A percentile compares a stretch with the other conserved stretches of the same genome.
phyloP scores from a whole-genome alignment of 2,888 invertebrate genomes.

The Cataglyphis albicans region DNA sequence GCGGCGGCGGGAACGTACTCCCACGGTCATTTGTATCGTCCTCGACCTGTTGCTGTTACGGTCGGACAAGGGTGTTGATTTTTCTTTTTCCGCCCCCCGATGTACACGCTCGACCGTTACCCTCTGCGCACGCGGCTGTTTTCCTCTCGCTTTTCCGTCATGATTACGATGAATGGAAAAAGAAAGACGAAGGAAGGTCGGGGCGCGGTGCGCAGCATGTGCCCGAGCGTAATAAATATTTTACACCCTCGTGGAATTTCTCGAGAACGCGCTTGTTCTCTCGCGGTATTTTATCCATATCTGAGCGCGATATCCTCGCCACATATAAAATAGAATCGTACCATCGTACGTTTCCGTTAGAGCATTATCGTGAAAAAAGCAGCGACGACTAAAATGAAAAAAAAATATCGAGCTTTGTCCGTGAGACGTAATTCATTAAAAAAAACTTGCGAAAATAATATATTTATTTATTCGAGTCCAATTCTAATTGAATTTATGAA shows the following conservation, averaged over 20 bases:
- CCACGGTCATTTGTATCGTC: conserved; percentile 72
- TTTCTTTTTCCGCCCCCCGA: conserved; percentile 54
- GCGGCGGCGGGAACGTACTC: conserved; percentile 56
- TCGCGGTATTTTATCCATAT: conserved; percentile 32
- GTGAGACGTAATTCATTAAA: neutral
- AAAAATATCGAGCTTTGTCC: neutral
- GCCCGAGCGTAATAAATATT: conserved; percentile 67
- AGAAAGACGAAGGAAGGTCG: conserved; percentile 8
- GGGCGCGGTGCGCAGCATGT: neutral
- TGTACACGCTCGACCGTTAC: neutral
- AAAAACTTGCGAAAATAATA: neutral
- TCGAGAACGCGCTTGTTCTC: conserved; percentile 11
- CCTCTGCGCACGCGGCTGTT: neutral
- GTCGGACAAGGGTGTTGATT: conserved; percentile 62
- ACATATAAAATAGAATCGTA: conserved; percentile 37
- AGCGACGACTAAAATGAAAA: conserved; percentile 3
- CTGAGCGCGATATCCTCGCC: conserved; percentile 17
- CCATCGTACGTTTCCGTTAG: conserved; percentile 27
- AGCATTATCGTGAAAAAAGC: conserved; percentile 6
- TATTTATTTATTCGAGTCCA: neutral
- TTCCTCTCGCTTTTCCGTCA: conserved; percentile 42
- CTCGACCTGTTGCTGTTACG: conserved; percentile 71
- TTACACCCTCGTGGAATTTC: conserved; percentile 53
- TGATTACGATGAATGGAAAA: conserved; percentile 58
- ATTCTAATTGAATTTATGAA: neutral